Base-by-base conservation (phyloP, 2,797 vertebrate genomes). In the Lepus townsendii region DNA sequence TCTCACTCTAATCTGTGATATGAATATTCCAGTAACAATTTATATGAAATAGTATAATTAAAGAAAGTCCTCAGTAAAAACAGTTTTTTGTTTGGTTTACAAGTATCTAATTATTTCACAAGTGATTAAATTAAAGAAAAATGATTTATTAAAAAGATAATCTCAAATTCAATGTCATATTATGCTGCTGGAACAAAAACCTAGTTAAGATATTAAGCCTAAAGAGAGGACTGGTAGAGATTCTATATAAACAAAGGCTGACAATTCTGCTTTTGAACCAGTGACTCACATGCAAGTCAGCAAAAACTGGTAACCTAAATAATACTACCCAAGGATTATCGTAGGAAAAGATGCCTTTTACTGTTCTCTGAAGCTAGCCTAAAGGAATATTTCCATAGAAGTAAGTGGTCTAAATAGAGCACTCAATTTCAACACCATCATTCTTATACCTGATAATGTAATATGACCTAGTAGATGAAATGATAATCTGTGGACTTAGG, bases 61-160 rank as follows among this genome's bases (percentile, higher is more conserved):
- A 77, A 89, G 50, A 73, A 94, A 92, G 26, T 73, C 42, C 78
- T 92, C 35, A 94, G 52, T 94, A 54, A 95, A 96, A 90, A 94
- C 4, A 52, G 69, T 35, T 79, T 93, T 42, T 77, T 96, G 24
- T 79, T 93, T 95, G 54, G 92, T 96, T 93, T 92, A 88, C 54
- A 95, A 93, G 66, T 76, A 95, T 79, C 57, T 88, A 96, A 87
- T 96, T 95, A 94, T 93, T 84, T 91, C 79, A 90, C 76, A 85
- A 88, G 60, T 91, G 72, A 93, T 26, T 89, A 82, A 90, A 87
- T 89, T 90, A 90, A 83, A 94, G 68, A 94, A 47, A 88, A 84
- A 85, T 16, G 52, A 96, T 83, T 77, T 88, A 91, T 82, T 93
- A 93, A 90, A 95, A 92, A 84, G 77, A 89, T 85, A 91, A 78